Base-by-base conservation (phyloP, 2,797 vertebrate species). In the Xenentodon cancila region DNA sequence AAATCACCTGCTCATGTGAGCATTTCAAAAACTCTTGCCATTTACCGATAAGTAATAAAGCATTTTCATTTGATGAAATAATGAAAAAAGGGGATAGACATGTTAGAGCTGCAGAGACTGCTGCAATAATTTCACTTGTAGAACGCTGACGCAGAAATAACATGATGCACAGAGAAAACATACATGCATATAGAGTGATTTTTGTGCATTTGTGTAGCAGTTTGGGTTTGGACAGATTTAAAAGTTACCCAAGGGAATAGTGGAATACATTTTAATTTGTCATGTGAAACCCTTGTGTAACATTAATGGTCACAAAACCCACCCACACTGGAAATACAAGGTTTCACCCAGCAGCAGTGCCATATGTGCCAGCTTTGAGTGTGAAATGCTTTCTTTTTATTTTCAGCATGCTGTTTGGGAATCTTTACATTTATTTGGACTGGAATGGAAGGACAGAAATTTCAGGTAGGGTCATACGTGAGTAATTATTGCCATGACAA, bases 381-480 rank as follows among this genome's bases (percentile, higher is more conserved):
- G 0, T 25, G 30, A 59, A 52, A 53, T 30, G 7, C 25, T 45
- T 70, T 71, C 52, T 1, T 11, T 37, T 77, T 18, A 19, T 80
- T 84, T 68, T 25, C 90, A 95, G 94, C 84, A 93, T 95, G 94
- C 25, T 95, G 65, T 94, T 94, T 85, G 94, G 94, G n/a, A 95
- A 95, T 84, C 90, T 94, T 43, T 94, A 93, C 80, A 91, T 95
- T 80, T 95, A 94, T 75, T 82, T 95, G 44, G 92, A 93, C 66
- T 95, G 94, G 94, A 93, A 90, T n/a, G 93, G 90, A 79, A 89
- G 58, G 73, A 77, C 84, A 3, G 89, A 91, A 68, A 93, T 95
- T 78, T 79, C 93, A 93, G 94, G 94, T 95, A 87, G 53, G 60
- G 47, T 66, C 44, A 25, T 55, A 64, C 18, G 19, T 9, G 1